Conservation (phyloP, 2,888 invertebrate genomes). For the Tiliacea citrago region DNA sequence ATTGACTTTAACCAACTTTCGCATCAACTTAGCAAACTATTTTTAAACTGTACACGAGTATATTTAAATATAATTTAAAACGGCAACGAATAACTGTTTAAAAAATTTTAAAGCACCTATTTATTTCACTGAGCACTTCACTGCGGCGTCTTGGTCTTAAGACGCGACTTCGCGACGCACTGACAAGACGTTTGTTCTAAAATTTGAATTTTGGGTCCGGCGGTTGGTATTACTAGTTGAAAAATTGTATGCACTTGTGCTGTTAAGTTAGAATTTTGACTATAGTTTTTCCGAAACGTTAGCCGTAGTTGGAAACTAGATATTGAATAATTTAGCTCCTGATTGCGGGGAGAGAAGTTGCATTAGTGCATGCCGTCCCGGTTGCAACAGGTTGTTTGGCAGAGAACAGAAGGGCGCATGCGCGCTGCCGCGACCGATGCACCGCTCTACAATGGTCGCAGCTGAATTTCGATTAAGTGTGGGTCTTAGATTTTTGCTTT, state of each 20-base stretch:
- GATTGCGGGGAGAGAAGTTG: constrained; percentile 84
- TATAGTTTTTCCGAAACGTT: constrained; percentile 48
- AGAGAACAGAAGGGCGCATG: constrained; percentile 80
- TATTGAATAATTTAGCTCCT: constrained; percentile 76
- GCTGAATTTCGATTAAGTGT: constrained; percentile 47
- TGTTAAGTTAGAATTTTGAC: constrained; percentile 49
- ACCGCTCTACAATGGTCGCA: constrained; percentile 81
- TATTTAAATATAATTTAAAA: constrained; percentile 58
- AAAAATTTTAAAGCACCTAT: constrained; percentile 79
- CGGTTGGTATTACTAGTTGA: constrained; percentile 60
- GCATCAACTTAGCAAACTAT: constrained; percentile 59
- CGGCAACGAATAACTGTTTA: constrained; percentile 69
- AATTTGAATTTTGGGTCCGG: constrained; percentile 63
- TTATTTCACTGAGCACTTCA: constrained; percentile 82
- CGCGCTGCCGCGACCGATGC: constrained; percentile 78
- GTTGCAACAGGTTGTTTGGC: constrained; percentile 90
- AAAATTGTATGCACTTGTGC: constrained; percentile 55
- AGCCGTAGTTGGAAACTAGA: constrained; percentile 55
- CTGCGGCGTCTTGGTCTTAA: constrained; percentile 80
- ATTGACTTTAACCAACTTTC: constrained; percentile 64
- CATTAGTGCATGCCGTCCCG: constrained; percentile 88
- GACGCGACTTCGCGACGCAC: constrained; percentile 75
- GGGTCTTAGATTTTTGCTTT: neutral
- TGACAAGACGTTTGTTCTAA: constrained; percentile 74
- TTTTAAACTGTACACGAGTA: constrained; percentile 57